phyloP scores from a whole-genome alignment of 2,113 vertebrate species.

The Zeus faber region DNA sequence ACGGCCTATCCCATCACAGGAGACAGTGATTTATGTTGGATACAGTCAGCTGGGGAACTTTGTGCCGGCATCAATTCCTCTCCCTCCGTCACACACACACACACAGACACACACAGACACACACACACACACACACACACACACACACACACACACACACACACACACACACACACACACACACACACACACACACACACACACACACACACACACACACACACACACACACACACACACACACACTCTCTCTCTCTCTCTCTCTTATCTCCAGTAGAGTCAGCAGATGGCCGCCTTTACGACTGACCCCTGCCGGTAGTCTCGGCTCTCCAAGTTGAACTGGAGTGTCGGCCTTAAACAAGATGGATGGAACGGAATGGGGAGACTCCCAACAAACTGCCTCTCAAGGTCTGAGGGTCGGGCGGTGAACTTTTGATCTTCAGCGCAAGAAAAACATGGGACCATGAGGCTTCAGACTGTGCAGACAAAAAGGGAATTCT shows the following conservation, averaged over 20 bases:
- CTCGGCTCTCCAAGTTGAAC: slow-evolving; percentile 30
- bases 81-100: too few species aligned
- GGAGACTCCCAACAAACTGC: slow-evolving; percentile 28
- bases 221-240: slow-evolving; percentile 1
- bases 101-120: slow-evolving; percentile 9
- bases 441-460: not conserved
- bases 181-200: slow-evolving; percentile 1
- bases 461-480: not conserved
- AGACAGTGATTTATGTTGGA: slow-evolving; percentile 46
- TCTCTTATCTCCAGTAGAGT: slow-evolving; percentile 41
- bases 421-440: slow-evolving; percentile 15
- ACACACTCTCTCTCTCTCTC: slow-evolving; percentile 20
- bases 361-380: too few species aligned
- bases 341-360: slow-evolving; percentile 42
- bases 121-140: slow-evolving; percentile 1
- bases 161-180: slow-evolving; percentile 9
- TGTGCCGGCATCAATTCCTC: too few species aligned
- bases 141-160: slow-evolving; percentile 1
- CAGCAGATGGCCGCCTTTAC: slow-evolving; percentile 52
- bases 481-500: not conserved
- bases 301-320: slow-evolving; percentile 38
- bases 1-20: slow-evolving; percentile 29
- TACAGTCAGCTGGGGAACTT: slow-evolving; percentile 42
- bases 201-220: slow-evolving; percentile 3
- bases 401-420: not conserved